A percentile compares a stretch with the other conserved stretches of the same genome.
Evolutionary conservation across 2,888 invertebrate genomes (phyloP).

Genomic region (Prostheceraeus crozeri): DNA sequence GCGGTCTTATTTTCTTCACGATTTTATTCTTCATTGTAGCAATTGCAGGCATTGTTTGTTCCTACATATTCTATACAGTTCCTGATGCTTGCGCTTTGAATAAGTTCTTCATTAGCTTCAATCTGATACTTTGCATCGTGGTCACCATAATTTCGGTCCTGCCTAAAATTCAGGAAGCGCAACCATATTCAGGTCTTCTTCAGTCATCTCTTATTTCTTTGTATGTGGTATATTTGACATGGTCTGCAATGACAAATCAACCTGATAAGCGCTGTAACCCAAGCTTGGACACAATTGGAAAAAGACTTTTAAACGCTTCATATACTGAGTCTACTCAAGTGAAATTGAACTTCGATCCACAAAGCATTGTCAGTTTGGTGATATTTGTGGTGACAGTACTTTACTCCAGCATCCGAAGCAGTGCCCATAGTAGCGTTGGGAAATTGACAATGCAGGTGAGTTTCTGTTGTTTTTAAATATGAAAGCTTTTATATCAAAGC

Average conservation of each 20-base stretch:
- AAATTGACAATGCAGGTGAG: slow-evolving; percentile 32
- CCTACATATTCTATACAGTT: slow-evolving; percentile 71
- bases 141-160: slow-evolving; percentile 78
- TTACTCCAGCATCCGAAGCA: slow-evolving; percentile 67
- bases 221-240: slow-evolving; percentile 89
- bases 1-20: slow-evolving; percentile 71
- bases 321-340: no score
- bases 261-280: slow-evolving; percentile 61
- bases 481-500: no score
- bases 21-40: slow-evolving; percentile 72
- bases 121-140: slow-evolving; percentile 76
- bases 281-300: no score
- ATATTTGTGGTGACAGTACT: slow-evolving; percentile 35
- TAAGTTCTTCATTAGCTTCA: slow-evolving; percentile 93
- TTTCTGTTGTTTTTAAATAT: neutral
- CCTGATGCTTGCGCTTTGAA: slow-evolving; percentile 70
- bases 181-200: slow-evolving; percentile 66
- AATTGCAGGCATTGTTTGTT: slow-evolving; percentile 71
- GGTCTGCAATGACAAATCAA: slow-evolving; percentile 91
- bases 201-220: slow-evolving; percentile 85
- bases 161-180: slow-evolving; percentile 76
- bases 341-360: slow-evolving; percentile 64
- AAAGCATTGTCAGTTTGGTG: slow-evolving; percentile 77
- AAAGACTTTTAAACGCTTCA: no score
- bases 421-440: slow-evolving; percentile 31